phyloP scores from a whole-genome alignment of 1,140 invertebrate species.

The Anastrepha ludens region DNA sequence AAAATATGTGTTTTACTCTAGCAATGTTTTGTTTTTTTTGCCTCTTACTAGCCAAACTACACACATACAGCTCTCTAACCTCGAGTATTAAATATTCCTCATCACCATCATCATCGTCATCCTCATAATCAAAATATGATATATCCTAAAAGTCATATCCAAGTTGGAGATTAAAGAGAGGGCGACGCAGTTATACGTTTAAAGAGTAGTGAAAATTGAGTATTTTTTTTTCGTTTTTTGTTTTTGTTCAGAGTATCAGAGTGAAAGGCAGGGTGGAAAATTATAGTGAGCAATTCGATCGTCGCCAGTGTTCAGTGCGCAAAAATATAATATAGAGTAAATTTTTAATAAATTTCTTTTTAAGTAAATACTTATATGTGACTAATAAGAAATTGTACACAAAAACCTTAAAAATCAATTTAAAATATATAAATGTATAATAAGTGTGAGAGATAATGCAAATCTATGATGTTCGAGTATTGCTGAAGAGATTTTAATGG shows the following conservation, averaged over 20 bases:
- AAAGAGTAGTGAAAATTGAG: not conserved
- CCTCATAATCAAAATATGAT: conserved; percentile 73
- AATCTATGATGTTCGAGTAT: not conserved
- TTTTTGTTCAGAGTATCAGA: not conserved
- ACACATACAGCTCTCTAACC: conserved; percentile 64
- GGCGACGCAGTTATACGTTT: not conserved
- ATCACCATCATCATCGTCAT: conserved; percentile 64
- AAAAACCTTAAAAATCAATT: not conserved
- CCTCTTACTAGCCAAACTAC: conserved; percentile 25
- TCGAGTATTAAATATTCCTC: conserved; percentile 73
- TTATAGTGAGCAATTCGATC: not conserved
- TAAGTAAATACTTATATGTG: not conserved
- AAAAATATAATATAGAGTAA: conserved; percentile 65
- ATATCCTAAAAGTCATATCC: conserved; percentile 63
- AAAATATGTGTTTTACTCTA: not conserved
- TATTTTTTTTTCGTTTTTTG: not conserved
- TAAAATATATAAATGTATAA: not conserved
- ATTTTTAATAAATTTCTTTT: conserved; percentile 1
- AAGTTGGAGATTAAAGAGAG: not conserved
- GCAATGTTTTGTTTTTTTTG: not conserved
- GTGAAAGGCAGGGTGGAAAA: not conserved
- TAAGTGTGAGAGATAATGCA: not conserved
- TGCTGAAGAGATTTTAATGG: not conserved
- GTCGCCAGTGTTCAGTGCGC: conserved; percentile 45
- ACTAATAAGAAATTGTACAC: not conserved